phyloP scores from a whole-genome alignment of 2,113 vertebrate genomes.

The Pachypanchax playfairii region DNA sequence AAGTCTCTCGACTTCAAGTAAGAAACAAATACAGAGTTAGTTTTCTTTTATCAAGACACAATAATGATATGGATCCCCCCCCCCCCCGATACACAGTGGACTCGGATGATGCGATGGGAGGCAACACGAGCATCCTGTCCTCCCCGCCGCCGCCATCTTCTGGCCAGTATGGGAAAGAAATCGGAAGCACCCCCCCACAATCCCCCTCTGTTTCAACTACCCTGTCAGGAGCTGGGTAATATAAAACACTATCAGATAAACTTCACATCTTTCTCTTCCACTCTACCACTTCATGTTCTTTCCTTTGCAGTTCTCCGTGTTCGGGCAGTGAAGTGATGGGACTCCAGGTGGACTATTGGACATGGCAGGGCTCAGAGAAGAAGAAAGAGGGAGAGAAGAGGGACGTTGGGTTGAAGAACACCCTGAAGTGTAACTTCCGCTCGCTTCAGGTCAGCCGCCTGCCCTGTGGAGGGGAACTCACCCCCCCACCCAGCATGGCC shows the following conservation, averaged over 20 bases:
- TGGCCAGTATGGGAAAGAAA: slow-evolving; percentile 83
- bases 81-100: slow-evolving; percentile 80
- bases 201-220: slow-evolving; percentile 88
- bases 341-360: slow-evolving; percentile 94
- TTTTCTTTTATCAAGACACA: no score
- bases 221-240: slow-evolving; percentile 83
- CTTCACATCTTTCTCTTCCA: background rate
- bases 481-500: slow-evolving; percentile 87
- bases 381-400: slow-evolving; percentile 84
- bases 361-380: slow-evolving; percentile 83
- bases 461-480: slow-evolving; percentile 83
- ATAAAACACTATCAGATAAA: background rate
- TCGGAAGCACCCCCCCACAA: slow-evolving; percentile 85
- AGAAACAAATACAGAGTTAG: no score
- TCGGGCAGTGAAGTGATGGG: slow-evolving; percentile 91
- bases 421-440: slow-evolving; percentile 93
- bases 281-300: background rate
- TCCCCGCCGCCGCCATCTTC: slow-evolving; percentile 78
- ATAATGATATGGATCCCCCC: no score
- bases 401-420: slow-evolving; percentile 87
- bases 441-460: slow-evolving; percentile 92
- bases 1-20: slow-evolving; percentile 83
- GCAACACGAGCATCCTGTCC: slow-evolving; percentile 82
- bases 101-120: slow-evolving; percentile 87
- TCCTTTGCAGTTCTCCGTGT: slow-evolving; percentile 68